Conservation (phyloP, 2,113 vertebrate species). For the Azemiops feae region DNA sequence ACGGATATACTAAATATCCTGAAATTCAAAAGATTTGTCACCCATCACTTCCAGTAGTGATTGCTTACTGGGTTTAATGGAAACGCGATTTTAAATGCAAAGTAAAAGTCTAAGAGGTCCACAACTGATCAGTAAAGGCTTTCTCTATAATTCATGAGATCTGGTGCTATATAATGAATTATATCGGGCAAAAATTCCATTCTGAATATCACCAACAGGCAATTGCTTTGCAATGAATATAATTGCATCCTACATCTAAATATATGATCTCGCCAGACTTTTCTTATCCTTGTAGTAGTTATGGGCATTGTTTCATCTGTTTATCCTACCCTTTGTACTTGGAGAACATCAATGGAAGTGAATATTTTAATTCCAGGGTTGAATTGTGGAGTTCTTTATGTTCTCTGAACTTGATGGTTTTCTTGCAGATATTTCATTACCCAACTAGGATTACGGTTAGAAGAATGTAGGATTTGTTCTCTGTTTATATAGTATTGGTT, state of each 20-base stretch:
- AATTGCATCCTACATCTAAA: background rate
- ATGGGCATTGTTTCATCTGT: background rate
- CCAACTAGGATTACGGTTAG: too few relatives aligned
- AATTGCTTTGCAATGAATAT: background rate
- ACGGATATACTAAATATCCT: background rate
- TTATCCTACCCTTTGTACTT: background rate
- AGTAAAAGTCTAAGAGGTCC: background rate
- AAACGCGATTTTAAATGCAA: background rate
- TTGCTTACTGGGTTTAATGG: background rate
- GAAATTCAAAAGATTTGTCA: background rate
- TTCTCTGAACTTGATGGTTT: background rate
- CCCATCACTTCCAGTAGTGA: background rate
- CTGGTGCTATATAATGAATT: background rate
- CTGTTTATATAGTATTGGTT: too few relatives aligned
- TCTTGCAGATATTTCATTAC: too few relatives aligned
- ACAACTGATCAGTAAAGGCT: background rate
- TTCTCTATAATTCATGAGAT: background rate
- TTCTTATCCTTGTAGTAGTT: background rate
- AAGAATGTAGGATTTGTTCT: background rate
- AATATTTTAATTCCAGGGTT: background rate
- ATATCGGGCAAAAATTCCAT: background rate
- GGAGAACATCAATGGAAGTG: background rate
- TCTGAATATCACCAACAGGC: background rate
- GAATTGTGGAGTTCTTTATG: background rate
- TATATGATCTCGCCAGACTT: background rate